Evolutionary conservation across 2,113 vertebrate species (phyloP), one percentile per base, ranked within the genome.

Genomic region (Anser brachyrhynchus): DNA sequence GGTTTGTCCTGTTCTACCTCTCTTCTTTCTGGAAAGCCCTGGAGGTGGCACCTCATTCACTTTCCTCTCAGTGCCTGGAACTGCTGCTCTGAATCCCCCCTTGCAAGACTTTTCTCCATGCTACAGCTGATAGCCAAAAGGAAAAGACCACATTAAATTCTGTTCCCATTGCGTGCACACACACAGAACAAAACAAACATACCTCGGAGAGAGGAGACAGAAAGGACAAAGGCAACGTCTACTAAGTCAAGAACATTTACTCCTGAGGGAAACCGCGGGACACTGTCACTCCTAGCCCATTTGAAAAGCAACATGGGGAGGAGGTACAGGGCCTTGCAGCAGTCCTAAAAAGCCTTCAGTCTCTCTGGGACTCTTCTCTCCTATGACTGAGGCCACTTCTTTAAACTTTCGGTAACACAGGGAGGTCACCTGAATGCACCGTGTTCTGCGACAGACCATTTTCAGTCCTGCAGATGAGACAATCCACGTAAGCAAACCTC

Each of bases 401-500:
- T 79, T 62, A 87, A 88, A 73, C 8, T 51, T 55, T 46, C 28
- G 33, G 28, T 51, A 20, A 71, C 2, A 39, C 4, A 77, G 25
- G 7, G 7, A 71, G 35, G 58, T 29, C 23, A 78, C 44, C 11
- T 35, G 35, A 62, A 83, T 39, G 81, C 28, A 35, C 31, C 3
- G 3, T 23, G 26, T 49, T 89, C 54, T 74, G 69, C 59, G n/a
- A 37, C 21, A 58, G 8, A 29, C 23, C 11, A 23, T 11, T 89
- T 77, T 29, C 44, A 67, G 61, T 64, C 31, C 79, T 64, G 37
- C 39, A 31, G 41, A 28, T 28, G 13, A 90, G 35, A 83, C 33
- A 70, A 35, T 14, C 0, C 0, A 49, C 8, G 11, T 9, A 61
- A 41, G 78, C 14, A 74, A 21, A 74, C 33, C 13, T 33, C 58